Base-by-base conservation (phyloP, 92 coral and sea anemone species). In the Bergia sp. region DNA sequence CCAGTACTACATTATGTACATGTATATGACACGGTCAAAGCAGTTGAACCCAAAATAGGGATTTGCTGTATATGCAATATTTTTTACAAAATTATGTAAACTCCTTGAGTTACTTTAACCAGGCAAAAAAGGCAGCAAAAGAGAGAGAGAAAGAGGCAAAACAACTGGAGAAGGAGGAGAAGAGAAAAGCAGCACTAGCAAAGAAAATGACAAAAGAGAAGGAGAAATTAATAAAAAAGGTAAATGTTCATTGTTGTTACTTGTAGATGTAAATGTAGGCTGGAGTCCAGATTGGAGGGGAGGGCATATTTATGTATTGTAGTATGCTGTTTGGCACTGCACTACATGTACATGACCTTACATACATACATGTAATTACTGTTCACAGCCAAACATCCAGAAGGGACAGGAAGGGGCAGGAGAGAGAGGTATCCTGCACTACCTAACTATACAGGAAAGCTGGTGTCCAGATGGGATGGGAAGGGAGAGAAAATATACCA, bases 181-280 rank as follows among this genome's bases (percentile, higher is more conserved):
- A 93, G 53, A 90, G 88, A 29, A 88, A 86, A 76, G 96, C 92
- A 23, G 64, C 71, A 12, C 79, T 73, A 66, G 88, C 87, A 55
- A 91, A 87, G 90, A 92, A 88, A 87, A 76, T 53, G 11, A 88
- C 93, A 80, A 93, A 90, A 81, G 97, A 97, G 65, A 95, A 89
- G 81, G 95, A 91, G 73, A 93, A 93, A 69, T 93, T 96, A 4
- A 45, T 89, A 77, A 96, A 93, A 90, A 92, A 93, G 98, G 98
- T 96, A 29, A 37, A 8, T 43, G 21, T 21, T 29, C 29, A 29
- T 29, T 29, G 29, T 29, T 29, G 29, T 29, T 29, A 29, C 29
- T 29, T 29, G 29, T 29, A 29, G 29, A 29, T 8, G 12, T 40
- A 5, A n/a, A 23, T 42, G 21, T 61, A 15, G 11, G 69, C 29